Percentiles rank a stretch among this genome's conserved stretches.
phyloP scores from a whole-genome alignment of 2,113 vertebrate genomes.

The Vulpes vulpes region DNA sequence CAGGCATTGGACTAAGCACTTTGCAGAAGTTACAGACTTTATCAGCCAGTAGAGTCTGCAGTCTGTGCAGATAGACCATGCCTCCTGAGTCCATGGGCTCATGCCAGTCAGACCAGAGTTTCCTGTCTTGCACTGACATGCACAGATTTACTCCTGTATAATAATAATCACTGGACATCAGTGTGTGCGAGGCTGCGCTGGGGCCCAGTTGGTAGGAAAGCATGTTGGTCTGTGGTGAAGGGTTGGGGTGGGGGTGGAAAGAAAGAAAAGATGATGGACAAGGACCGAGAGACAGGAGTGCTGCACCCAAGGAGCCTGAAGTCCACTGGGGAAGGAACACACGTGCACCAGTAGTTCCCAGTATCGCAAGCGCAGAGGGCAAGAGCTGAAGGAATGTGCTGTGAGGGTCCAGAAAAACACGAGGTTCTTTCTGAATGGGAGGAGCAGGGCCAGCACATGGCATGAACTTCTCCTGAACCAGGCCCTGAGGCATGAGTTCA shows the following conservation, averaged over 20 bases:
- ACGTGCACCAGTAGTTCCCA: not conserved
- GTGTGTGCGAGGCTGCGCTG: not conserved
- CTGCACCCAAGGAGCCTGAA: not conserved
- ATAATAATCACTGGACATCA: not conserved
- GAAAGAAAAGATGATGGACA: not conserved
- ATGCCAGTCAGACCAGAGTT: not conserved
- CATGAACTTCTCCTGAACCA: not conserved
- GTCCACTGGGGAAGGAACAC: not conserved
- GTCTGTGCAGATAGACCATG: not conserved
- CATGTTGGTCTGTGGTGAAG: not conserved
- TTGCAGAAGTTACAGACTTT: not conserved
- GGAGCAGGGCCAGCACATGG: accelerated
- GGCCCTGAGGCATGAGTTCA: not conserved
- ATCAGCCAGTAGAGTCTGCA: not conserved
- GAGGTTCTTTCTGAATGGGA: not conserved
- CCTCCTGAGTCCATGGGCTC: not conserved
- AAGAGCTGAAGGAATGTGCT: not conserved
- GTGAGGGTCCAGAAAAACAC: not conserved
- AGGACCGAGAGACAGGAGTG: not conserved
- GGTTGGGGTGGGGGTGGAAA: not conserved
- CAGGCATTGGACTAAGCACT: not conserved
- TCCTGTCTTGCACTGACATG: not conserved
- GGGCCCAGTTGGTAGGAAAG: not conserved
- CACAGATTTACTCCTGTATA: not conserved
- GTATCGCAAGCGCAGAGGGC: not conserved